Conservation (phyloP, 2,888 invertebrate genomes). For the Euphydryas editha region DNA sequence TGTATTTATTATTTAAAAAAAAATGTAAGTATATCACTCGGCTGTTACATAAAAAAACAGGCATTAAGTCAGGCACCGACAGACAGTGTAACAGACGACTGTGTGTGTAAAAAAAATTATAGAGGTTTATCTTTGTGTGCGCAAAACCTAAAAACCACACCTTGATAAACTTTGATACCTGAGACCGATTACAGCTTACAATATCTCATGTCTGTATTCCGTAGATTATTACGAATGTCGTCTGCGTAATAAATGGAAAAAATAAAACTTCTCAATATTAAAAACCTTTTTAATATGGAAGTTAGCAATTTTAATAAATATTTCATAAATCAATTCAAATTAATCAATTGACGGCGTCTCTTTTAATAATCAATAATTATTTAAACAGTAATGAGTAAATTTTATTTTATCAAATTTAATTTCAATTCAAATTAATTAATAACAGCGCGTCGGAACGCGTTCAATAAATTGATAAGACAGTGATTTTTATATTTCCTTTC, state of each 20-base stretch:
- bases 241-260: neutral
- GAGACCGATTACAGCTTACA: no score
- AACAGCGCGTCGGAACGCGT: neutral
- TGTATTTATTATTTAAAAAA: neutral
- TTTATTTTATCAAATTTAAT: constrained; percentile 1
- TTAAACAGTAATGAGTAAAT: neutral
- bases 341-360: neutral
- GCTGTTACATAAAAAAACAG: no score
- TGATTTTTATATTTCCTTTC: neutral
- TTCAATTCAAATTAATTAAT: neutral
- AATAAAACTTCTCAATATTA: neutral
- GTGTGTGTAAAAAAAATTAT: no score
- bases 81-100: no score
- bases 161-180: no score
- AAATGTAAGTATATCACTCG: no score
- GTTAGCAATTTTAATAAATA: neutral
- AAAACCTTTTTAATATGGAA: neutral
- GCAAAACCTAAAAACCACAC: no score
- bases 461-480: neutral
- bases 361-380: neutral
- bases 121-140: no score
- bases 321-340: neutral
- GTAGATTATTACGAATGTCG: neutral
- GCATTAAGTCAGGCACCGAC: no score
- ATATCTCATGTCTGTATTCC: no score